These are phyloP conservation scores for Peribatodes rhomboidaria DNA, from an alignment of 2,888 invertebrate species.

Conservation along the genomic window DNA sequence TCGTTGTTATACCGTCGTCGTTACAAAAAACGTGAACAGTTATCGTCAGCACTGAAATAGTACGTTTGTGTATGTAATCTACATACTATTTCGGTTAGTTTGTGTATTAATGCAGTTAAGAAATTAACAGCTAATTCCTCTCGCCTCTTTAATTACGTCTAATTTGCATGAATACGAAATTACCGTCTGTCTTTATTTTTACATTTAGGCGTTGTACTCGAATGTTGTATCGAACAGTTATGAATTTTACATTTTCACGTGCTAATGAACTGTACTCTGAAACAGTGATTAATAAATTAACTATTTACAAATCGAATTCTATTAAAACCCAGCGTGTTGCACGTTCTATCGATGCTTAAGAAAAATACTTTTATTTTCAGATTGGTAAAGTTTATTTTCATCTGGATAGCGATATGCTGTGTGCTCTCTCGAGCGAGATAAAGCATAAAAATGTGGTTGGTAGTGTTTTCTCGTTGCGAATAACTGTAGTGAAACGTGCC, in stretches of 20 bases:
- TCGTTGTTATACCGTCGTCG: not conserved
- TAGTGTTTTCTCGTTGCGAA: slow-evolving; percentile 78
- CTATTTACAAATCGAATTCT: slow-evolving; percentile 51
- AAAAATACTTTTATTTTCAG: slow-evolving; percentile 78
- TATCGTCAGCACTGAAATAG: not conserved
- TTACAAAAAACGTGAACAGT: not conserved
- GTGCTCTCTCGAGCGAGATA: slow-evolving; percentile 75
- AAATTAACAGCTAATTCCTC: slow-evolving; percentile 11
- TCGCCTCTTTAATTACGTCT: slow-evolving; percentile 25
- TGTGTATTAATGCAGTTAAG: slow-evolving; percentile 11
- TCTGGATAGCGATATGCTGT: slow-evolving; percentile 47
- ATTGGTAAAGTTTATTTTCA: slow-evolving; percentile 61
- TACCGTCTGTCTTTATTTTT: slow-evolving; percentile 4
- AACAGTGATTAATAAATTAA: slow-evolving; percentile 35
- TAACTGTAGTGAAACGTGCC: slow-evolving; percentile 84
- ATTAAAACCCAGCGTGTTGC: slow-evolving; percentile 42
- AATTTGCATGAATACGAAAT: slow-evolving; percentile 25
- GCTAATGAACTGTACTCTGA: slow-evolving; percentile 21
- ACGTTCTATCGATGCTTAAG: slow-evolving; percentile 33
- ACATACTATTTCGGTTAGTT: not conserved
- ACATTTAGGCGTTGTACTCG: not conserved
- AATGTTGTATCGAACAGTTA: not conserved
- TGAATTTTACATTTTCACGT: slow-evolving; percentile 3
- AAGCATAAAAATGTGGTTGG: slow-evolving; percentile 78
- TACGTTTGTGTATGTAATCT: not conserved